Evolutionary conservation across 2,888 invertebrate species (phyloP).

Genomic region (Sarcophaga caerulescens): DNA sequence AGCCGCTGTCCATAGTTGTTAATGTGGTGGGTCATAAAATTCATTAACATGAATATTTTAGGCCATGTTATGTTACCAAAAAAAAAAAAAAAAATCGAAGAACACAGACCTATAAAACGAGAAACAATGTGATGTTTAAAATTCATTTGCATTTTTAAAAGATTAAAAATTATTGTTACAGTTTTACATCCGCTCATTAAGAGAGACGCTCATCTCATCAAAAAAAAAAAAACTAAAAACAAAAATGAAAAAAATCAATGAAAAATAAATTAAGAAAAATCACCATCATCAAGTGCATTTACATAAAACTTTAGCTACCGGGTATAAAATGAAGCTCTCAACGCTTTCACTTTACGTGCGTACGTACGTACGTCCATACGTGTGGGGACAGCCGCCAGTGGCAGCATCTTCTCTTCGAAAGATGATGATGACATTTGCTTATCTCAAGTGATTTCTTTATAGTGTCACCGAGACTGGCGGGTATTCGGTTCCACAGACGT

Average conservation of each 20-base stretch:
- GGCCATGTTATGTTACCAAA: neutral
- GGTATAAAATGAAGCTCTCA: slow-evolving; percentile 28
- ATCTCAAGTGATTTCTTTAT: slow-evolving; percentile 72
- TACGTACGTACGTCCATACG: neutral
- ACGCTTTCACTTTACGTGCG: slow-evolving; percentile 63
- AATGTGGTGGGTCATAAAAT: slow-evolving; percentile 22
- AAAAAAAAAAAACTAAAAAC: neutral
- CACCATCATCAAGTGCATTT: slow-evolving; percentile 19
- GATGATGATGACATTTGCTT: slow-evolving; percentile 66
- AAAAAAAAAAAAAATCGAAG: neutral
- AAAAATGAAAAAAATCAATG: neutral
- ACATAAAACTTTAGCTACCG: slow-evolving; percentile 62
- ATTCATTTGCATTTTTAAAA: slow-evolving; percentile 36
- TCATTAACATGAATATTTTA: slow-evolving; percentile 36
- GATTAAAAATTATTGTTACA: slow-evolving; percentile 57
- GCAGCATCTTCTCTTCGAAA: slow-evolving; percentile 14
- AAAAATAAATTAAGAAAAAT: neutral
- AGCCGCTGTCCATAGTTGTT: neutral
- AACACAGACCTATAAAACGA: neutral
- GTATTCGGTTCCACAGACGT: slow-evolving; percentile 69
- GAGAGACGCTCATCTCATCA: slow-evolving; percentile 12
- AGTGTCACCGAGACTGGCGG: slow-evolving; percentile 62
- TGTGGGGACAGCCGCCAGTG: neutral
- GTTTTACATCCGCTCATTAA: slow-evolving; percentile 69
- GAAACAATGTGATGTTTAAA: neutral